Percentiles rank a stretch among this genome's conserved stretches.
These are phyloP conservation scores for Dinocampus coccinellae DNA, from an alignment of 2,888 invertebrate genomes.

Conservation along the genomic window DNA sequence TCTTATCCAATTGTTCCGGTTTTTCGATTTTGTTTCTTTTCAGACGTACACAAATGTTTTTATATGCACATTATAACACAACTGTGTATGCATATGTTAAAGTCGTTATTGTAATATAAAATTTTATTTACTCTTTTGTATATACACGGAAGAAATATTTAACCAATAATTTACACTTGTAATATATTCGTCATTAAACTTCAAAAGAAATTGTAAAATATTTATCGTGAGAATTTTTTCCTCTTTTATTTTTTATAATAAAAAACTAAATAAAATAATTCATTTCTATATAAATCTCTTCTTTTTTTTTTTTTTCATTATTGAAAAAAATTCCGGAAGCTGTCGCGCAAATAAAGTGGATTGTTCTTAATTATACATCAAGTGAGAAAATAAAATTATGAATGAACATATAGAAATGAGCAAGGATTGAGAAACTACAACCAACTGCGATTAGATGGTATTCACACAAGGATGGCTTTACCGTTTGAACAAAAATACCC, in stretches of 20 bases:
- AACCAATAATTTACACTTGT: background rate
- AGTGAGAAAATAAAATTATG: background rate
- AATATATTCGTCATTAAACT: background rate
- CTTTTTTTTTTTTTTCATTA: background rate
- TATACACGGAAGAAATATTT: background rate
- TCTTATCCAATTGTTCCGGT: background rate
- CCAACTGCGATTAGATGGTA: background rate
- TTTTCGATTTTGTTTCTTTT: background rate
- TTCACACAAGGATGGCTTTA: background rate
- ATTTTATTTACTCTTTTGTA: background rate
- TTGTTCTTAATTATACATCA: background rate
- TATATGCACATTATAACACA: background rate
- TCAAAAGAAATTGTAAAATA: background rate
- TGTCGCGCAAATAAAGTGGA: background rate
- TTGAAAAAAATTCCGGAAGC: background rate
- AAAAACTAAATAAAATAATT: no score
- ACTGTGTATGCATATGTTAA: background rate
- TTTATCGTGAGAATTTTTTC: background rate
- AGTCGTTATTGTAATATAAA: background rate
- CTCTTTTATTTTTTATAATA: background rate
- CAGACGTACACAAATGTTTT: background rate
- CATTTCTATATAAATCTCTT: no score
- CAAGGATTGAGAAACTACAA: background rate
- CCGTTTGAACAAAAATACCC: background rate
- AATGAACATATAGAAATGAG: background rate